Base-by-base conservation (phyloP, 2,888 invertebrate genomes). In the Drosophila borborema region DNA sequence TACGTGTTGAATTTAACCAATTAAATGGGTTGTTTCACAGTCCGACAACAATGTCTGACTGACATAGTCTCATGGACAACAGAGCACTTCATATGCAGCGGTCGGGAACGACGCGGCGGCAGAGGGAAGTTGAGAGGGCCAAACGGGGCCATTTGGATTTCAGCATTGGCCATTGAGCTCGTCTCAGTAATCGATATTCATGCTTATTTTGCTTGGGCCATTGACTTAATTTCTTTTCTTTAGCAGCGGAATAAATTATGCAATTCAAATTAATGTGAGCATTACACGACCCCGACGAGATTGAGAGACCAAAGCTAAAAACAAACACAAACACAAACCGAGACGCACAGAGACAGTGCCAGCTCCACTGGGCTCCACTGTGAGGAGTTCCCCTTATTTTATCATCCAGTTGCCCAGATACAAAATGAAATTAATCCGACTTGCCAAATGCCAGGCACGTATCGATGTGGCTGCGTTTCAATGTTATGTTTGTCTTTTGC, bases 1-100 rank as follows among this genome's bases (percentile, higher is more conserved):
- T 91, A 91, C 91, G 91, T 91, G 91, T 91, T 85, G 89, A 91
- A 91, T 91, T 91, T 91, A 79, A 84, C 83, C 91, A 91, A 91
- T 91, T 91, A 91, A 91, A 91, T 91, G 90, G 91, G 84, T 90
- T 90, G 87, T 66, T 66, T 62, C 54, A 20, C 49, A 55, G 55
- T 66, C 79, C 68, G 64, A 54, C 59, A 62, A 65, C 71, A 59
- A 20, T 72, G 60, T 56, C 71, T 64, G 54, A 28, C 71, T 64
- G 54, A 28, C 54, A 56, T 16, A 38, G 36, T 43, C 61, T 51
- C 66, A 67, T 67, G 68, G 61, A 48, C 61, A 49, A 54, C 16
- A 3, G 60, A 58, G 48, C 34, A 41, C 46, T 58, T 41, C 62
- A 64, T 70, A 67, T 74, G 60, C 56, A 58, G 23, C 54, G 23